These are phyloP conservation scores for Cossypha niveicapilla DNA, from an alignment of 2,797 vertebrate species.

Conservation along the genomic window DNA sequence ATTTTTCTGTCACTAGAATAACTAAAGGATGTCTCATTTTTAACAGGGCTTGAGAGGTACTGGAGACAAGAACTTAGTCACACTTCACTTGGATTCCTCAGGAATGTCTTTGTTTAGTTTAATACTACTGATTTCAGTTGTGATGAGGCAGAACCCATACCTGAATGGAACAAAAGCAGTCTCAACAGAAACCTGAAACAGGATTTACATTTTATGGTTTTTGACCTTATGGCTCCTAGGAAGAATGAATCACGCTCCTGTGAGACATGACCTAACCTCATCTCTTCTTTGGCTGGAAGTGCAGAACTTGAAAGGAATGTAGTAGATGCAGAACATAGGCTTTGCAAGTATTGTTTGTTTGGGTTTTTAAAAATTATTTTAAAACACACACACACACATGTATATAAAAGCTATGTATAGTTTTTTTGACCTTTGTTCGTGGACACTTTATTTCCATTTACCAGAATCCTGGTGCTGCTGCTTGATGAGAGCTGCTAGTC, in stretches of 20 bases:
- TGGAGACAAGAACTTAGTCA: slow-evolving; percentile 74
- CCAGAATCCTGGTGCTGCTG: neutral
- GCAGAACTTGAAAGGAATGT: neutral
- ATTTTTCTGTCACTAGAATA: slow-evolving; percentile 23
- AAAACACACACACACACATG: fast-evolving
- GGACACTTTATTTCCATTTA: neutral
- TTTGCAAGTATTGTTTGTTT: neutral
- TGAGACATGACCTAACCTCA: neutral
- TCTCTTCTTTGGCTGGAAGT: neutral
- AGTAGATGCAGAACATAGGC: neutral
- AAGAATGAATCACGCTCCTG: slow-evolving; percentile 42
- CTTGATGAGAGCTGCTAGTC: neutral
- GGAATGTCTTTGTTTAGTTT: slow-evolving; percentile 74
- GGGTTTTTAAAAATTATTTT: fast-evolving
- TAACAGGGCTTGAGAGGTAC: slow-evolving; percentile 62
- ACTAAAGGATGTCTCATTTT: slow-evolving; percentile 63
- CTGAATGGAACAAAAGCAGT: slow-evolving; percentile 61
- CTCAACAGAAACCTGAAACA: slow-evolving; percentile 57
- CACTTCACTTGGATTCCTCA: slow-evolving; percentile 58
- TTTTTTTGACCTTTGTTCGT: neutral
- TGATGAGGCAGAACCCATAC: slow-evolving; percentile 30
- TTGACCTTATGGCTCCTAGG: slow-evolving; percentile 10
- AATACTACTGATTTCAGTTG: slow-evolving; percentile 38
- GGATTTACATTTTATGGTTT: slow-evolving; percentile 38
- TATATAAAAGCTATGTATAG: too few species aligned